Conservation (phyloP, 2,113 vertebrate species). For the Cercopithecus mona region DNA sequence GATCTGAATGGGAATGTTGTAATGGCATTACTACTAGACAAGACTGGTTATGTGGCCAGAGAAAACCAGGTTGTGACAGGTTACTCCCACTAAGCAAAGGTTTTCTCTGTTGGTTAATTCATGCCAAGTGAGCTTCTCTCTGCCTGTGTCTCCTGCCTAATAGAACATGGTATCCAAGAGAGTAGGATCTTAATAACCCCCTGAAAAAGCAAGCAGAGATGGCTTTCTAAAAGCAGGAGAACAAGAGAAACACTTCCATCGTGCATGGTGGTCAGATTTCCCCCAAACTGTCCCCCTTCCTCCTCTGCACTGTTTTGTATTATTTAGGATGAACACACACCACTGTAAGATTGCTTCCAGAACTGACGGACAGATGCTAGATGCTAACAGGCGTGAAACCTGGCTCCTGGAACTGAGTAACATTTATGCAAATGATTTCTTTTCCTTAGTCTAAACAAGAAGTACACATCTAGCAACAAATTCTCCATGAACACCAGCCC, state of each 20-base stretch:
- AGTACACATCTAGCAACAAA: neutral
- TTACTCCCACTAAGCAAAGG: constrained; percentile 1
- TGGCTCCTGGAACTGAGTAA: neutral
- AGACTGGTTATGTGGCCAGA: constrained; percentile 37
- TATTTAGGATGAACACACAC: neutral
- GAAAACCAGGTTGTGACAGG: constrained; percentile 51
- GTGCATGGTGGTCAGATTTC: neutral
- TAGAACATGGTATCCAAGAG: neutral
- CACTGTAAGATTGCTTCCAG: neutral
- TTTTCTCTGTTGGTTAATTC: constrained; percentile 46
- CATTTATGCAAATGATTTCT: neutral
- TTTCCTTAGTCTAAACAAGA: neutral
- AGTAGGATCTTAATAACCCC: neutral
- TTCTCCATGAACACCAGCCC: neutral
- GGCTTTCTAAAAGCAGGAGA: constrained; percentile 19
- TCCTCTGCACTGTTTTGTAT: neutral
- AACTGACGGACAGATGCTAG: neutral
- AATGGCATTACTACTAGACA: constrained; percentile 41
- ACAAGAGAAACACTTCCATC: neutral
- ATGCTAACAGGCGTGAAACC: neutral
- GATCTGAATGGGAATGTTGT: constrained; percentile 59
- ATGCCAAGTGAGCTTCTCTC: constrained; percentile 3
- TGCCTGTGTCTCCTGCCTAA: neutral
- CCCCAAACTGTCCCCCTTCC: neutral
- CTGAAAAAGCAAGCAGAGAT: neutral